Percentiles rank a stretch among this genome's conserved stretches.
Conservation (phyloP, 64 coral and sea anemone species). For the Montipora efflorescens region DNA sequence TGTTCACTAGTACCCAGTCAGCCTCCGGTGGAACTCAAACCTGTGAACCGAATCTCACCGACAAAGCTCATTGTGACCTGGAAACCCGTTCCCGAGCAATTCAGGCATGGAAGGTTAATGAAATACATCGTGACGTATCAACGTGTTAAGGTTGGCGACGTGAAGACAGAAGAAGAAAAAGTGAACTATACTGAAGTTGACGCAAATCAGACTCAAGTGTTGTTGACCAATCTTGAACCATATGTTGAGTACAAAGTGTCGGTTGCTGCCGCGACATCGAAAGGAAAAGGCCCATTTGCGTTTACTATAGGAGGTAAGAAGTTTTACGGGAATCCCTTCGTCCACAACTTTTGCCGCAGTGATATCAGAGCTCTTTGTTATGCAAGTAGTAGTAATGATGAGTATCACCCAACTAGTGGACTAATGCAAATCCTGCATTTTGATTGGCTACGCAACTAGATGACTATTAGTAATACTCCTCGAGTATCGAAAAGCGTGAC, state of each 20-base stretch:
- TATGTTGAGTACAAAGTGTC: not conserved
- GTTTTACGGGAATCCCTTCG: too few species aligned
- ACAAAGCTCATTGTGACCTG: not conserved
- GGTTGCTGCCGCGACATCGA: not conserved
- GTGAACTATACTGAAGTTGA: not conserved
- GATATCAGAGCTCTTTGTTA: too few species aligned
- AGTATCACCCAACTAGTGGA: too few species aligned
- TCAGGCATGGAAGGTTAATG: not conserved
- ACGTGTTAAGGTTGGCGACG: not conserved
- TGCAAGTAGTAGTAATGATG: too few species aligned
- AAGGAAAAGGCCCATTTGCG: not conserved
- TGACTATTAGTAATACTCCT: too few species aligned
- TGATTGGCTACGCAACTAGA: too few species aligned
- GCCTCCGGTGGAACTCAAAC: not conserved
- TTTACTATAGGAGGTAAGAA: not conserved
- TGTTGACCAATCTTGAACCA: not conserved
- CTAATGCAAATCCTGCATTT: too few species aligned
- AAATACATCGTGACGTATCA: conserved; percentile 3
- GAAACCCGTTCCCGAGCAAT: not conserved
- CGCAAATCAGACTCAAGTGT: not conserved
- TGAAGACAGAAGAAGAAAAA: not conserved
- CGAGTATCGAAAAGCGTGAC: too few species aligned
- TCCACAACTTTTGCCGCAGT: too few species aligned
- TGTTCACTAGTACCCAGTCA: conserved; percentile 9
- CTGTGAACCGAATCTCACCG: not conserved